phyloP scores from a whole-genome alignment of 1,140 invertebrate genomes.

The Coenobita brevimanus region DNA sequence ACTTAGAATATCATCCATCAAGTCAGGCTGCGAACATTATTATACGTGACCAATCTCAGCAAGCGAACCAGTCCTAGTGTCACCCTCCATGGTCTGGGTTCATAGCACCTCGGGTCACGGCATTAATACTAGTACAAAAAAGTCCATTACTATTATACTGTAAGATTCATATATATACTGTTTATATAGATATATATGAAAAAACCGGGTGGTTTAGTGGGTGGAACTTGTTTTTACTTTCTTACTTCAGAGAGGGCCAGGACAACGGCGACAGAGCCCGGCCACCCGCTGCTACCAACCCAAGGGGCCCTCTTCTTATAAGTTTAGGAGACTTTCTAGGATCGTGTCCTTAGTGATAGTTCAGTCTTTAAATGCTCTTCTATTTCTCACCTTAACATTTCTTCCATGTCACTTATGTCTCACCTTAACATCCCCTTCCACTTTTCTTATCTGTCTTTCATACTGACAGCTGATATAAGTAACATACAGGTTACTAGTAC shows the following conservation, averaged over 20 bases:
- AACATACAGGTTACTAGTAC: no score
- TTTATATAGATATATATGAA: constrained; percentile 45
- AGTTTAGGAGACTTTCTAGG: no score
- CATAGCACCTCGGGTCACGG: constrained; percentile 31
- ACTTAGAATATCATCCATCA: no score
- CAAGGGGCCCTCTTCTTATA: neutral
- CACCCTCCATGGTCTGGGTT: constrained; percentile 16
- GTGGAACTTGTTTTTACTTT: constrained; percentile 55
- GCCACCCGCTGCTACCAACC: constrained; percentile 22
- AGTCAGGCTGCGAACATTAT: neutral
- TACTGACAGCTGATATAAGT: no score
- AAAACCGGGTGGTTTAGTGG: constrained; percentile 65
- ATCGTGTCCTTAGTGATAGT: no score
- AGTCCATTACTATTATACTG: constrained; percentile 49
- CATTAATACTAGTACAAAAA: constrained; percentile 67
- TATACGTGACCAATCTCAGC: constrained; percentile 32
- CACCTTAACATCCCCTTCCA: no score
- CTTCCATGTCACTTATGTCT: no score
- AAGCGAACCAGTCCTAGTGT: constrained; percentile 46
- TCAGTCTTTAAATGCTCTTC: no score
- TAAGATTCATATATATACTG: constrained; percentile 57
- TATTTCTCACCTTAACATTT: no score
- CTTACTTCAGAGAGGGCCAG: constrained; percentile 46
- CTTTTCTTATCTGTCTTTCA: no score
- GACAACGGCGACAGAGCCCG: constrained; percentile 42